A percentile compares a stretch with the other conserved stretches of the same genome.
Evolutionary conservation across 35 echinoderm and acorn worm genomes (phyloP).

Genomic region (Lytechinus variegatus): DNA sequence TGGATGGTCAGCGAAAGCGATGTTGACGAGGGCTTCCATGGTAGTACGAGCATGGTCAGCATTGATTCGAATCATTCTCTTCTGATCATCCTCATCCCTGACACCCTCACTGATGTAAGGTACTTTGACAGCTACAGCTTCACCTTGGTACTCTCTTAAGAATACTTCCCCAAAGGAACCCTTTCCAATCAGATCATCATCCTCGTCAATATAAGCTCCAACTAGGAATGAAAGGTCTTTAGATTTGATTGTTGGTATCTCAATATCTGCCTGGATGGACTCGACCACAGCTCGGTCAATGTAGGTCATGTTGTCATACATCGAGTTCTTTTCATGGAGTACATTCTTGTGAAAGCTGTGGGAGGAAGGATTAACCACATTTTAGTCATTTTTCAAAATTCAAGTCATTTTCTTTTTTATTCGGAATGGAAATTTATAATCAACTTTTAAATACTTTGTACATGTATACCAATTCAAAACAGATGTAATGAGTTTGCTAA

Average conservation of each 20-base stretch:
- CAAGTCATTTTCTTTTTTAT: too few relatives aligned
- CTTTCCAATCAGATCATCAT: neutral
- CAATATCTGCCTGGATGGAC: too few relatives aligned
- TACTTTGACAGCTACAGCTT: neutral
- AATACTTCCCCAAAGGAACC: conserved; percentile 30
- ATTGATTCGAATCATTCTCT: neutral
- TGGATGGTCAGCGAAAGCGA: conserved; percentile 1
- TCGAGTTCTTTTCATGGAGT: neutral
- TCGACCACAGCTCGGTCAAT: too few relatives aligned
- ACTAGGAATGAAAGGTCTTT: neutral
- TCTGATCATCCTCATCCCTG: conserved; percentile 1
- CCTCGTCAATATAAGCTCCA: neutral
- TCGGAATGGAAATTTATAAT: too few relatives aligned
- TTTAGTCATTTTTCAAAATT: too few relatives aligned
- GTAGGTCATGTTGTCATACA: neutral
- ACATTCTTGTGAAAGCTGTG: neutral
- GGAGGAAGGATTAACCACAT: too few relatives aligned
- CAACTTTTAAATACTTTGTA: neutral
- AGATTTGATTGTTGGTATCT: too few relatives aligned
- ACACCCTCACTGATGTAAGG: neutral
- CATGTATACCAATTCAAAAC: neutral
- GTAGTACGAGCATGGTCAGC: neutral
- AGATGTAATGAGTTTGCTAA: neutral
- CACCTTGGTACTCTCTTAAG: neutral
- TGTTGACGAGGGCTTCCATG: neutral